phyloP scores from a whole-genome alignment of 2,113 vertebrate species.

The Argyrosomus japonicus region DNA sequence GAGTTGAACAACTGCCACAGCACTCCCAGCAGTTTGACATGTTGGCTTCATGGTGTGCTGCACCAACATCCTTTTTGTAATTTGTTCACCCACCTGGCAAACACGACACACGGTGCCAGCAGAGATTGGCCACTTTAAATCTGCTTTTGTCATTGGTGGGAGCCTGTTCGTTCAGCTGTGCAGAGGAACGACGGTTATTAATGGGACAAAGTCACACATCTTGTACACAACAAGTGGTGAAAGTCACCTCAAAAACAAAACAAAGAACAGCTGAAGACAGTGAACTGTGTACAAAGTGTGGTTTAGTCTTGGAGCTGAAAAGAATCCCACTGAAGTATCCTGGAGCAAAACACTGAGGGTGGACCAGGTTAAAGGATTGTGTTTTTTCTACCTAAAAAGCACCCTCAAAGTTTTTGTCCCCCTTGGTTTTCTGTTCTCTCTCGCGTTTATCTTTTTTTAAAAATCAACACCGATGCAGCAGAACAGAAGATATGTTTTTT shows the following conservation, averaged over 20 bases:
- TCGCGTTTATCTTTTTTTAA: too few relatives aligned
- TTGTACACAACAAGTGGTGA: too few relatives aligned
- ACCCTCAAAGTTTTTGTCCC: too few relatives aligned
- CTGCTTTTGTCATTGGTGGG: not conserved
- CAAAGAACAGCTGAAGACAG: not conserved
- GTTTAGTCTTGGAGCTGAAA: not conserved
- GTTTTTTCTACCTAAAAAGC: too few relatives aligned
- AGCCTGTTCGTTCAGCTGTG: not conserved
- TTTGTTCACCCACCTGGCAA: conserved; percentile 10
- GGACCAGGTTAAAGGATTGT: too few relatives aligned
- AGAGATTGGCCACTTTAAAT: not conserved
- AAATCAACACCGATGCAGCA: not conserved
- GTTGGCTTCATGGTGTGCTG: conserved; percentile 21
- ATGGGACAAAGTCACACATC: not conserved
- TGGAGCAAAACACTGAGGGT: not conserved
- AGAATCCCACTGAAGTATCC: not conserved
- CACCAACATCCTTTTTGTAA: conserved; percentile 1
- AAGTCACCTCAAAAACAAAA: not conserved
- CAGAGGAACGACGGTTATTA: not conserved
- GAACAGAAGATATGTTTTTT: not conserved
- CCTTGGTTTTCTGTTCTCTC: too few relatives aligned
- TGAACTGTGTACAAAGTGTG: not conserved
- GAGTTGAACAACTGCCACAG: not conserved
- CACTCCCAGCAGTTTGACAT: not conserved
- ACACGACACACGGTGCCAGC: not conserved